Evolutionary conservation across 35 echinoderm and acorn worm species (phyloP).

Genomic region (Apostichopus parvimensis): DNA sequence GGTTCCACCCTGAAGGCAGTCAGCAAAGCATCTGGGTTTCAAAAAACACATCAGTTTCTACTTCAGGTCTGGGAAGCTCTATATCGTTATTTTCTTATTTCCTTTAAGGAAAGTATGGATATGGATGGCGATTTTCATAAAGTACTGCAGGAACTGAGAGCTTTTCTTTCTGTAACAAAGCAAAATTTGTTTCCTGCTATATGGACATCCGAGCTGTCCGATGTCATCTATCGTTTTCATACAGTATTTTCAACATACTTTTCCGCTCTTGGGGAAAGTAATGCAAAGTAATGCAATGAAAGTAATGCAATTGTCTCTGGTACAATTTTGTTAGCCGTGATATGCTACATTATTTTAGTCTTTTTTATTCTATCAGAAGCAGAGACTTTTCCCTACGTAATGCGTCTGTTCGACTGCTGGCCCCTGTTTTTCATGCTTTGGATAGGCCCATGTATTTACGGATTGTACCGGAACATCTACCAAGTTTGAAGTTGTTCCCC

Average conservation of each 20-base stretch:
- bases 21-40: neutral
- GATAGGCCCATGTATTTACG: constrained; percentile 55
- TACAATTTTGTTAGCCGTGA: constrained; percentile 39
- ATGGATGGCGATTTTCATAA: no score
- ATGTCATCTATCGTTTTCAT: no score
- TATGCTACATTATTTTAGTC: constrained; percentile 53
- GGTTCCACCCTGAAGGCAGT: constrained; percentile 53
- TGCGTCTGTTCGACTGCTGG: constrained; percentile 14
- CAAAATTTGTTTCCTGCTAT: no score
- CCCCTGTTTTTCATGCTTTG: constrained; percentile 68
- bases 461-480: constrained; percentile 42
- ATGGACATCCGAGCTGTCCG: no score
- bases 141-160: no score
- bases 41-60: neutral
- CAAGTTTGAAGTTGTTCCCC: constrained; percentile 36
- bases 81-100: no score
- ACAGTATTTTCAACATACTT: no score
- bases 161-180: no score
- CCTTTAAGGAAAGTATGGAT: no score
- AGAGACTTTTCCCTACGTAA: constrained; percentile 58
- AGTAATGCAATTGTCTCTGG: constrained; percentile 35
- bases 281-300: constrained; percentile 33
- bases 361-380: constrained; percentile 50
- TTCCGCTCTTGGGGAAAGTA: neutral
- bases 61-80: neutral